Conservation (phyloP, 2,113 vertebrate species). For the Tragelaphus imberbis region DNA sequence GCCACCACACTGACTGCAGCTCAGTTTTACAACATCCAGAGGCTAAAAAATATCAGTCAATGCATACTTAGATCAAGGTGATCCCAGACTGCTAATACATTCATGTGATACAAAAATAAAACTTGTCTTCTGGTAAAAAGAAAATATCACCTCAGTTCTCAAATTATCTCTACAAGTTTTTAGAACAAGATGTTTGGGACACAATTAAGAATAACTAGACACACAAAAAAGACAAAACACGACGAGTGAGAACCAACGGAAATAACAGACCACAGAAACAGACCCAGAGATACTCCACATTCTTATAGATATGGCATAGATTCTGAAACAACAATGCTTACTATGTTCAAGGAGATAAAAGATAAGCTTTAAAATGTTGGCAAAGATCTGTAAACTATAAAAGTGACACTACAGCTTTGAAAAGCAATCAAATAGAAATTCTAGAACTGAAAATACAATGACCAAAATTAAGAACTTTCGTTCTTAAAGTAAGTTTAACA, state of each 20-base stretch:
- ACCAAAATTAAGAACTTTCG: not conserved
- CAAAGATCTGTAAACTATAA: not conserved
- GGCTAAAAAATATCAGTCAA: not conserved
- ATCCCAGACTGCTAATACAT: not conserved
- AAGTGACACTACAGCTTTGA: not conserved
- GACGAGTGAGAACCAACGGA: not conserved
- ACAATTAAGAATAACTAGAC: not conserved
- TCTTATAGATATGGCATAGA: not conserved
- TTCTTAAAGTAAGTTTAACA: not conserved
- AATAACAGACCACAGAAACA: not conserved
- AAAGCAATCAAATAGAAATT: not conserved
- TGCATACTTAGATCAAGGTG: not conserved
- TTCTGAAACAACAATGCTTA: not conserved
- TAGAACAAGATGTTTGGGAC: not conserved
- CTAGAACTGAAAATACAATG: not conserved
- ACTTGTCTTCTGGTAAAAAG: not conserved
- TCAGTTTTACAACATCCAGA: not conserved
- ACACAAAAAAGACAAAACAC: not conserved
- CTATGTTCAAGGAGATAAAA: not conserved
- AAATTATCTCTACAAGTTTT: not conserved
- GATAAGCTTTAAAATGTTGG: not conserved
- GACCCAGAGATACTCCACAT: not conserved
- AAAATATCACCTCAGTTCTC: not conserved
- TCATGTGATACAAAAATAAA: not conserved
- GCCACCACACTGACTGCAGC: not conserved